Conservation (phyloP, 2,888 invertebrate species). For the Chloroclysta siterata region DNA sequence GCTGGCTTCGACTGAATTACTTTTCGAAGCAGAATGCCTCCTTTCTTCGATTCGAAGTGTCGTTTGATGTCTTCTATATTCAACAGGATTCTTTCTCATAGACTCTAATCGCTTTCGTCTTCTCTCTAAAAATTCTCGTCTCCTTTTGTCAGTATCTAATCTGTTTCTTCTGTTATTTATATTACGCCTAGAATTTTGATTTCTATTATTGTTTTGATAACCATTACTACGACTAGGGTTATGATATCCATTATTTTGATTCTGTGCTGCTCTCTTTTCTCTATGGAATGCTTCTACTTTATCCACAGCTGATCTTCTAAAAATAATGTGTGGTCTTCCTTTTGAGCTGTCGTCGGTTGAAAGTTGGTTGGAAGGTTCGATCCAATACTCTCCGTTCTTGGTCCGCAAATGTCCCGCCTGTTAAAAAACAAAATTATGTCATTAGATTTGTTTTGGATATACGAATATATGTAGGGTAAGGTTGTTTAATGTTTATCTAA, state of each 20-base stretch:
- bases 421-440: conserved; percentile 40
- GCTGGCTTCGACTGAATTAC: conserved; percentile 63
- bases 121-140: conserved; percentile 68
- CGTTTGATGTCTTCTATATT: conserved; percentile 68
- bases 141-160: conserved; percentile 84
- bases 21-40: conserved; percentile 58
- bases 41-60: conserved; percentile 68
- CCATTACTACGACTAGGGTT: conserved; percentile 77
- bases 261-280: conserved; percentile 67
- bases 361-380: conserved; percentile 88
- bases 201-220: conserved; percentile 73
- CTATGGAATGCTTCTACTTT: conserved; percentile 73
- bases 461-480: conserved; percentile 6
- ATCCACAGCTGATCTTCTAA: conserved; percentile 87
- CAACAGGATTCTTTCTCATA: conserved; percentile 70
- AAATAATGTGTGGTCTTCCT: conserved; percentile 87
- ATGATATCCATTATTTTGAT: conserved; percentile 76
- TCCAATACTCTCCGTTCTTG: conserved; percentile 88
- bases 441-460: conserved; percentile 7
- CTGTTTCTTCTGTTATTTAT: conserved; percentile 77
- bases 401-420: conserved; percentile 89
- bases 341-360: conserved; percentile 61
- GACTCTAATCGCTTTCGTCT: conserved; percentile 67
- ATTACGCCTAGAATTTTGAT: conserved; percentile 58
- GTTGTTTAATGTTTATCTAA: conserved; percentile 13